Evolutionary conservation across 1,140 invertebrate genomes (phyloP), one percentile per base, ranked within the genome.

Genomic region (Varroa destructor): DNA sequence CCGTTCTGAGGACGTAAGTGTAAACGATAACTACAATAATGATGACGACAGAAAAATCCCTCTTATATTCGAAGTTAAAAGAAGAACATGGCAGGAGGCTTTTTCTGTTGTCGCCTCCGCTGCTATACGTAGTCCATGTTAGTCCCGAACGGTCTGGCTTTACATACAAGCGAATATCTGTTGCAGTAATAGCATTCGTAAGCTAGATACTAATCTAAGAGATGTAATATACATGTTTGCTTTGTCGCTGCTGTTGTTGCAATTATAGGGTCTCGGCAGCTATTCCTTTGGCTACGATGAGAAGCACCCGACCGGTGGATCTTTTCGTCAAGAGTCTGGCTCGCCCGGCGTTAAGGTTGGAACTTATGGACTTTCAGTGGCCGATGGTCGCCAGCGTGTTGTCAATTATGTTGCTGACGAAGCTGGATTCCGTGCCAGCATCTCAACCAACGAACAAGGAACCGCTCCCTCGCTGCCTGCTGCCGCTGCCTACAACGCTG

Each of bases 401-500:
- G 77, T 78, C 12, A 77, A 78, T 72, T 78, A 78, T 73, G 58
- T 78, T 55, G 77, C 77, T 51, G 78, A 78, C 70, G 75, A 71
- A 56, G 75, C 71, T 56, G 77, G 77, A 36, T 78, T 77, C 73
- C 75, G 76, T 6, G 77, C 74, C 57, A 72, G 73, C 42, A 74
- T 76, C 57, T 71, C 74, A 6, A 75, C 76, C 43, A 76, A 76
- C 70, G 75, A 76, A 74, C 74, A 72, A 6, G 74, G 73, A 71
- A 73, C 78, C 75, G 83, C 82, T 75, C 79, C 78, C 75, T 78
- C 78, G 72, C 81, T 83, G 74, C 82, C 82, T 56, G 78, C 83
- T 73, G 82, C 83, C 42, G 80, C 81, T 46, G 78, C 83, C 36
- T 76, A 83, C 37, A 82, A 83, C 67, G 82, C 84, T 74, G 79